phyloP scores from a whole-genome alignment of 1,140 invertebrate species.

The Plectrocnemia conspersa region DNA sequence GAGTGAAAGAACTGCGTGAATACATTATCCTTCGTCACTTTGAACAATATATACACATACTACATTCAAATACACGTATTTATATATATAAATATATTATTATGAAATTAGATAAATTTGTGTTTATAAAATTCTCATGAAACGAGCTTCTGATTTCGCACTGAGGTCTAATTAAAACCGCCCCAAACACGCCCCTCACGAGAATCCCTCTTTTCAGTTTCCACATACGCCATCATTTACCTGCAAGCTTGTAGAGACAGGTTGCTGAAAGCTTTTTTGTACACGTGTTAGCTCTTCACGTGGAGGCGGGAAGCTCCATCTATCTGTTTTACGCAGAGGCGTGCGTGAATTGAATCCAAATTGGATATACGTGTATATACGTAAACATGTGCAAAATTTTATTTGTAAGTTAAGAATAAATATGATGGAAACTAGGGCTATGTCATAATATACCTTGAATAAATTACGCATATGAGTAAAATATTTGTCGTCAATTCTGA shows the following conservation, averaged over 20 bases:
- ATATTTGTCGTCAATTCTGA: too few relatives aligned
- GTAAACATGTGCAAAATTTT: background rate
- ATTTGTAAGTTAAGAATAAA: background rate
- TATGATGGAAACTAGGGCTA: background rate
- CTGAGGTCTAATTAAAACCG: constrained; percentile 19
- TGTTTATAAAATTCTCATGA: background rate
- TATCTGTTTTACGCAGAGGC: constrained; percentile 8
- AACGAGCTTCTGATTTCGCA: background rate
- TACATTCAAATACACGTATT: too few relatives aligned
- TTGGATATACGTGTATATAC: background rate
- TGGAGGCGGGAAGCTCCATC: constrained; percentile 7
- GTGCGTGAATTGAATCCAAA: background rate
- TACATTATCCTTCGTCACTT: too few relatives aligned
- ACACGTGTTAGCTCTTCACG: constrained; percentile 15
- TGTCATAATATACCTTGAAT: too few relatives aligned
- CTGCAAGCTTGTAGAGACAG: constrained; percentile 12
- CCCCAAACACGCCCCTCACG: background rate
- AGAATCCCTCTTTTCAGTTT: constrained; percentile 10
- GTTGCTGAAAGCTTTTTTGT: constrained; percentile 21
- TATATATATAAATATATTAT: too few relatives aligned
- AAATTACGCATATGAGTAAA: too few relatives aligned
- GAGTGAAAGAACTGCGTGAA: background rate
- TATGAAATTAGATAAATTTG: background rate
- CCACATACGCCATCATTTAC: constrained; percentile 19
- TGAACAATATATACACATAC: too few relatives aligned